Evolutionary conservation across 2,797 vertebrate species (phyloP).

Genomic region (Adelosebastes latens): DNA sequence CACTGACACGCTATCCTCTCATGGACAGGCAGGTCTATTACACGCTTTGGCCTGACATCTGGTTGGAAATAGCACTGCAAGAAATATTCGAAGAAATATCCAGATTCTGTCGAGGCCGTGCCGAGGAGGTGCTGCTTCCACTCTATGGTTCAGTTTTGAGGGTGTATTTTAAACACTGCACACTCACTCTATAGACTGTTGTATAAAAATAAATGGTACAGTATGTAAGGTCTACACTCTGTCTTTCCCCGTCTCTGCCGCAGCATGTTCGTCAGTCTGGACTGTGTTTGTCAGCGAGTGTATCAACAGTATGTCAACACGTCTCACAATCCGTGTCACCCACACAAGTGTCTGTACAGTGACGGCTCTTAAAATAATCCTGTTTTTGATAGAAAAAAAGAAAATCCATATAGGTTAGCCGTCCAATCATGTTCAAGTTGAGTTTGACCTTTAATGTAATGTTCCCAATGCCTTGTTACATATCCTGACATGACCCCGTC

Average conservation of each 20-base stretch:
- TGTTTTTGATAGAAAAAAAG: not conserved
- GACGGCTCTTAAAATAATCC: not conserved
- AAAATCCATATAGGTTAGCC: not conserved
- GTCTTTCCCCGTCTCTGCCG: not conserved
- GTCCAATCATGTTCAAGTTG: not conserved
- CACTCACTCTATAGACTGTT: not conserved
- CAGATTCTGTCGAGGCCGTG: not conserved
- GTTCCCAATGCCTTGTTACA: not conserved
- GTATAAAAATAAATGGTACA: not conserved
- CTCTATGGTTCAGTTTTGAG: not conserved
- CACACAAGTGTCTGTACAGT: not conserved
- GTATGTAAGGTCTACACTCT: not conserved
- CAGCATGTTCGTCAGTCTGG: not conserved
- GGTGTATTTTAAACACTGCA: not conserved
- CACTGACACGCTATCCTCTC: too few species aligned
- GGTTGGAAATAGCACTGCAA: not conserved
- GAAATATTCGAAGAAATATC: not conserved
- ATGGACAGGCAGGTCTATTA: too few species aligned
- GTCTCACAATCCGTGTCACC: constrained; percentile 22
- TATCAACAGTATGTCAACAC: constrained; percentile 21
- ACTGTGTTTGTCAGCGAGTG: constrained; percentile 16
- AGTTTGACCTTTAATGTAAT: constrained; percentile 25
- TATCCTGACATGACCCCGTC: constrained; percentile 10
- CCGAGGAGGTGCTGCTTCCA: not conserved
- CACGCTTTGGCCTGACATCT: too few species aligned